Base-by-base conservation (phyloP, 2,888 invertebrate genomes). In the Strigamia transsilvanica region DNA sequence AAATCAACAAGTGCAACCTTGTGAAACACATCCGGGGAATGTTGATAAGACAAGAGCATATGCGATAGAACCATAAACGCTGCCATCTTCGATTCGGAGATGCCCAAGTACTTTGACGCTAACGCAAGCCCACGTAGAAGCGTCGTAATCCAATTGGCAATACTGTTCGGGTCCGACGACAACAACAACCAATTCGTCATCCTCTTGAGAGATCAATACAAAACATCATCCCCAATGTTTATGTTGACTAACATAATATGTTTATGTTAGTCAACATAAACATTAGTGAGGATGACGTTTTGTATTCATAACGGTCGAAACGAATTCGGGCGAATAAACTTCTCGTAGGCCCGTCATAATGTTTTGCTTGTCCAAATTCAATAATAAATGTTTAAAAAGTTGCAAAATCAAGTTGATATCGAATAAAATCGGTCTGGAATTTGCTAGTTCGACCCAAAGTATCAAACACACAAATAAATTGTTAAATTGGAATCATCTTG, bases 21-120 rank as follows among this genome's bases (percentile, higher is more conserved):
- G 82, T 88, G 88, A 84, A 88, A 88, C 13, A 87, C 86, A n/a
- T 86, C 86, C 15, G 88, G 87, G 10, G 87, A 87, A 84, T 87
- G 87, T 82, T 87, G 88, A 84, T 87, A 87, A 42, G 87, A 87
- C 34, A 87, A 85, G 82, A 88, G 83, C 86, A 88, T 86, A 82
- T 87, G 86, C 15, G 85, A 85, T 38, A 87, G 82, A n/a, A 88
- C 87, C 15, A 42, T 6, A n/a, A 80, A 80, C 2, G 80, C 80
- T 2, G 38, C 80, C 2, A 2, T 32, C 42, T 21, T 80, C 27
- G 78, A 18, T 15, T 78, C 78, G 6, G 38, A 1, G 6, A 34
- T 13, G 12, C n/a, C n/a, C 32, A 78, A 34, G 27, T n/a, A 78
- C 32, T 78, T 78, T 1, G 21, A 23, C 1, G 32, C 78, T 13